Conservation (phyloP, 35 echinoderm and acorn worm genomes). For the Lytechinus variegatus region DNA sequence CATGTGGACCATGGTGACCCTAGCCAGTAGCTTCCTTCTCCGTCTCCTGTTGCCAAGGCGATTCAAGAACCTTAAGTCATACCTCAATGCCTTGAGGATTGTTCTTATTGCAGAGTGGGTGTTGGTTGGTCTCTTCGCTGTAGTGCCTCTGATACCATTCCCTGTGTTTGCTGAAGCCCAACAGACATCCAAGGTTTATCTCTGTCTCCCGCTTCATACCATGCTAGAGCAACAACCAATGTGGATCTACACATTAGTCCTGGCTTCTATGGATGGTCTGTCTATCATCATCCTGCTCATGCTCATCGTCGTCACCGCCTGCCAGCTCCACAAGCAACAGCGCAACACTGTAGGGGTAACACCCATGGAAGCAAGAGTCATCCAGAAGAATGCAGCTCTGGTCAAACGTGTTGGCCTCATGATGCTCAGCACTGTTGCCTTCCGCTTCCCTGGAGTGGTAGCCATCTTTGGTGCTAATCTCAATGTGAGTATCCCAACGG, state of each 20-base stretch:
- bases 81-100: constrained; percentile 53
- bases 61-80: constrained; percentile 63
- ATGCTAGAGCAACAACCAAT: background rate
- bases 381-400: constrained; percentile 57
- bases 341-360: constrained; percentile 21
- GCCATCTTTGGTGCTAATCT: constrained; percentile 45
- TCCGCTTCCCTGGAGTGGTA: constrained; percentile 52
- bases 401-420: constrained; percentile 57
- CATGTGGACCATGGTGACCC: constrained; percentile 58
- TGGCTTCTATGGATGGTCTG: constrained; percentile 43
- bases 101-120: constrained; percentile 45
- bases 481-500: constrained; percentile 24
- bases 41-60: constrained; percentile 55
- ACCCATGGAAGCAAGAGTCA: constrained; percentile 65
- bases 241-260: constrained; percentile 51
- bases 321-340: constrained; percentile 62
- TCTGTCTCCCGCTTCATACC: constrained; percentile 61
- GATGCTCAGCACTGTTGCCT: constrained; percentile 54
- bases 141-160: constrained; percentile 60
- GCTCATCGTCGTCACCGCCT: constrained; percentile 41
- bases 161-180: constrained; percentile 44
- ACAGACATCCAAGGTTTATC: constrained; percentile 7
- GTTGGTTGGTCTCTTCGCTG: constrained; percentile 31
- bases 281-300: constrained; percentile 50
- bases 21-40: constrained; percentile 61